These are phyloP conservation scores for Rhopalosiphum nymphaeae DNA, from an alignment of 2,888 invertebrate species.

Conservation along the genomic window DNA sequence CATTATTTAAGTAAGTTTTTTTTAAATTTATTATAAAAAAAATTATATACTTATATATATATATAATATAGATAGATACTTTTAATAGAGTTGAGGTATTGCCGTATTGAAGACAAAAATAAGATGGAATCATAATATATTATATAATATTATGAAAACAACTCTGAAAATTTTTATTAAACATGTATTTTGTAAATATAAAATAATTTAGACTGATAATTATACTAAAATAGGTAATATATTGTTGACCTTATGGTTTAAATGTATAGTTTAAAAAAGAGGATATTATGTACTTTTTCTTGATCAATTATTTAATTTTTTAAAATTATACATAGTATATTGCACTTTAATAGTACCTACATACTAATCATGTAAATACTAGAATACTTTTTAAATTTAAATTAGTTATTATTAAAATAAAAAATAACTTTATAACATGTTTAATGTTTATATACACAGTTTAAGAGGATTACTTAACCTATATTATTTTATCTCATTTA, in stretches of 20 bases:
- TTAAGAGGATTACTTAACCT: not conserved
- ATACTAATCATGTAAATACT: not conserved
- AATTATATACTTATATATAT: too few relatives aligned
- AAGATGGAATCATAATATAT: not conserved
- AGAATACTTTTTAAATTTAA: not conserved
- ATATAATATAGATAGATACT: not conserved
- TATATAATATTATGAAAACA: not conserved
- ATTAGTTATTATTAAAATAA: not conserved
- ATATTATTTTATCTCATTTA: not conserved
- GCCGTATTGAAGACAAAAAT: not conserved
- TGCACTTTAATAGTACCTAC: not conserved
- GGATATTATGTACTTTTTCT: not conserved
- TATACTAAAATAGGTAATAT: not conserved
- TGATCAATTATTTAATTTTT: not conserved
- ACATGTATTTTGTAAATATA: not conserved
- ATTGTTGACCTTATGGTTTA: not conserved
- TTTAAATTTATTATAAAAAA: too few relatives aligned
- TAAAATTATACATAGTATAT: not conserved
- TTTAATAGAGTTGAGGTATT: not conserved
- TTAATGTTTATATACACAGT: not conserved
- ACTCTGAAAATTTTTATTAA: not conserved
- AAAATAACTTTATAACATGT: not conserved
- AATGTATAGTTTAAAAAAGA: not conserved
- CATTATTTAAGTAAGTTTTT: not conserved
- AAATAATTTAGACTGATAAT: not conserved